These are phyloP conservation scores for Ranitomeya imitator DNA, from an alignment of 2,113 vertebrate species.

Conservation along the genomic window DNA sequence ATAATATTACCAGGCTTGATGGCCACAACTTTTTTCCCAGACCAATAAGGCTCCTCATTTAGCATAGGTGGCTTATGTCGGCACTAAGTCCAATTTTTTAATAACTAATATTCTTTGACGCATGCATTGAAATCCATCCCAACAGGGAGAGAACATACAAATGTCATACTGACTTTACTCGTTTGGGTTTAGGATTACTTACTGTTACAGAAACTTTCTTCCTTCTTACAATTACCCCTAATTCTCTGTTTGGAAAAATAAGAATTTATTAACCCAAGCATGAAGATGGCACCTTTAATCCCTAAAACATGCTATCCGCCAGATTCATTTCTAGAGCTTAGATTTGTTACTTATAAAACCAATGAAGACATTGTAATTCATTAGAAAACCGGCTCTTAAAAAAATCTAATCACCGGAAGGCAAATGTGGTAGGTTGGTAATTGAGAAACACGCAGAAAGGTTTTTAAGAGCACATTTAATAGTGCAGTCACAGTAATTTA, in stretches of 20 bases:
- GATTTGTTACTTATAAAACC: constrained; percentile 27
- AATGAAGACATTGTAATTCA: constrained; percentile 31
- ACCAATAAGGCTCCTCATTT: too few species aligned
- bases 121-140: background rate
- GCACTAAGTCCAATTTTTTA: too few species aligned
- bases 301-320: background rate
- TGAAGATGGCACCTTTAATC: constrained; percentile 7
- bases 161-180: background rate
- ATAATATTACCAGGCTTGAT: too few species aligned
- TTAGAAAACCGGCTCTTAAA: constrained; percentile 27
- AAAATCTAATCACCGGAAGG: constrained; percentile 46
- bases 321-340: constrained; percentile 7
- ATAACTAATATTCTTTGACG: background rate
- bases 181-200: background rate
- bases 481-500: constrained; percentile 51
- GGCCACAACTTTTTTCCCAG: too few species aligned
- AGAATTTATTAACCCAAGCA: background rate
- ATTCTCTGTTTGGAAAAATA: background rate
- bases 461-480: constrained; percentile 52
- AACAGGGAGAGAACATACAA: background rate
- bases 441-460: constrained; percentile 39
- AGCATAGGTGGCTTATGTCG: too few species aligned
- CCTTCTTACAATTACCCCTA: background rate
- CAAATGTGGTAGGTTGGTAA: constrained; percentile 51
- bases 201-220: background rate